Evolutionary conservation across 1,140 invertebrate genomes (phyloP).

Genomic region (Neelides sp.): DNA sequence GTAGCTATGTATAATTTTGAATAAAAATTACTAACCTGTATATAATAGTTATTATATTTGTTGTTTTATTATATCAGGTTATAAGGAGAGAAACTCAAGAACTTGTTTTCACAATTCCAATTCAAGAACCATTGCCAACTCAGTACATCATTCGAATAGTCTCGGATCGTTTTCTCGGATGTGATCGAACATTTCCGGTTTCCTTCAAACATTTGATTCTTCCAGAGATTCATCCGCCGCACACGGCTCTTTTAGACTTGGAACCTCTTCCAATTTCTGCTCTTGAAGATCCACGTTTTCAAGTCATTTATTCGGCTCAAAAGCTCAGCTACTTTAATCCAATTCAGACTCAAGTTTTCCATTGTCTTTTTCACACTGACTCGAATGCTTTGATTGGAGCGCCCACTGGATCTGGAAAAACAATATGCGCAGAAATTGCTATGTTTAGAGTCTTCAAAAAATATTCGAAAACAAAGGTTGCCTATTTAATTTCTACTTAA

Average conservation of each 20-base stretch:
- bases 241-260: slow-evolving; percentile 86
- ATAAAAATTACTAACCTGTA: neutral
- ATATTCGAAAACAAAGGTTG: slow-evolving; percentile 73
- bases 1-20: neutral
- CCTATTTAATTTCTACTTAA: no score
- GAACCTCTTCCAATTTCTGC: slow-evolving; percentile 76
- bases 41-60: slow-evolving; percentile 10
- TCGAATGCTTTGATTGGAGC: slow-evolving; percentile 89
- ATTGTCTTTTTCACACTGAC: slow-evolving; percentile 89
- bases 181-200: slow-evolving; percentile 56
- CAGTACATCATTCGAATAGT: slow-evolving; percentile 81
- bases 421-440: slow-evolving; percentile 92
- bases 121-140: slow-evolving; percentile 74
- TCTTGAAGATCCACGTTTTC: slow-evolving; percentile 60
- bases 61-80: slow-evolving; percentile 39
- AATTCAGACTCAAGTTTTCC: slow-evolving; percentile 97
- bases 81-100: slow-evolving; percentile 58
- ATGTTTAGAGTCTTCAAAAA: slow-evolving; percentile 86
- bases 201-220: slow-evolving; percentile 81
- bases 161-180: slow-evolving; percentile 84
- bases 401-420: slow-evolving; percentile 97
- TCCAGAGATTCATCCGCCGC: slow-evolving; percentile 80
- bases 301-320: slow-evolving; percentile 66
- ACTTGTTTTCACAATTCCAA: slow-evolving; percentile 89
- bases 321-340: slow-evolving; percentile 92